Conservation (phyloP, 2,797 vertebrate genomes). For the Acanthornis magna region DNA sequence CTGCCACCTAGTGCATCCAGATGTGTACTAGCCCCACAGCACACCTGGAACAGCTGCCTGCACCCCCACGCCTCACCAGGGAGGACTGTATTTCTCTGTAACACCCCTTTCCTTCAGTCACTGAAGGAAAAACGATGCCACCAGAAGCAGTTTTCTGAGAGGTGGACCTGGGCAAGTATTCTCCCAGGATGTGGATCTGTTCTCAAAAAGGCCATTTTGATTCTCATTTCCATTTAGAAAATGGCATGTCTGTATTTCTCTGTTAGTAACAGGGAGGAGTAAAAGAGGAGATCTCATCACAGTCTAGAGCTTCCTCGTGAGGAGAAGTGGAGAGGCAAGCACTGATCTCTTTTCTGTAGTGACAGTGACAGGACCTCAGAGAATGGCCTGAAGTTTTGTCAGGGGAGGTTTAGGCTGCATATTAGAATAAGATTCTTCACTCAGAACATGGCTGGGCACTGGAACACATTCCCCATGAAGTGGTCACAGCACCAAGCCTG, state of each 20-base stretch:
- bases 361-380: not conserved
- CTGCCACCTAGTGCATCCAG: slow-evolving; percentile 66
- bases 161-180: not conserved
- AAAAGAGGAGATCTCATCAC: not conserved
- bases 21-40: not conserved
- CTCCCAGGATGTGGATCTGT: not conserved
- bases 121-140: not conserved
- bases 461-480: not conserved
- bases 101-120: not conserved
- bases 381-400: not conserved
- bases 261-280: not conserved
- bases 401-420: not conserved
- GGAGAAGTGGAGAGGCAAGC: not conserved
- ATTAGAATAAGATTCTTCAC: not conserved
- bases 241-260: not conserved
- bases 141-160: not conserved
- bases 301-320: not conserved
- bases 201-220: not conserved
- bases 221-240: not conserved
- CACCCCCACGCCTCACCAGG: not conserved
- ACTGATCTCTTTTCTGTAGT: not conserved
- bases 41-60: not conserved
- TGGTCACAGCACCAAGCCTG: not conserved
- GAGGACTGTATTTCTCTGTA: not conserved
- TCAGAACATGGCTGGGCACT: not conserved